phyloP scores from a whole-genome alignment of 2,797 vertebrate genomes.

The Neopelma chrysocephalum region DNA sequence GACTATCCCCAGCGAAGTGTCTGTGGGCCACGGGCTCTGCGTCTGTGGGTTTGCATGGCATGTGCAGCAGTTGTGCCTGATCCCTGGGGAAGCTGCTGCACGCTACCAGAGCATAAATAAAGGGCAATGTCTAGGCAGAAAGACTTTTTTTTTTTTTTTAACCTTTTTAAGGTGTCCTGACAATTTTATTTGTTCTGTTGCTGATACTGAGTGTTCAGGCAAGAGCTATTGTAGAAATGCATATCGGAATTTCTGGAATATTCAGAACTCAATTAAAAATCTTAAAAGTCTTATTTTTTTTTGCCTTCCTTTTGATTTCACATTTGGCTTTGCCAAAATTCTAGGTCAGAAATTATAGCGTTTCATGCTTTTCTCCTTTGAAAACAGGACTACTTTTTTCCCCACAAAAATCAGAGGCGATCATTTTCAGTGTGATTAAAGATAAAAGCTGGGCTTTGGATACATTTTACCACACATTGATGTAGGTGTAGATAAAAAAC shows the following conservation, averaged over 20 bases:
- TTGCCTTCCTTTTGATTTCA: neutral
- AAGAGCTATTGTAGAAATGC: neutral
- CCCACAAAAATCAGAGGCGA: neutral
- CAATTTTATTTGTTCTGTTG: neutral
- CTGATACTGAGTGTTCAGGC: neutral
- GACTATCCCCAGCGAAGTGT: accelerated
- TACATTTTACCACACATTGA: neutral
- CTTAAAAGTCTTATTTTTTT: neutral
- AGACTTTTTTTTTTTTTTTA: neutral
- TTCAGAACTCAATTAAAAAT: neutral
- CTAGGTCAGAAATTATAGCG: slow-evolving; percentile 11
- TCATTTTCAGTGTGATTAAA: neutral
- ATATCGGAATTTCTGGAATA: neutral
- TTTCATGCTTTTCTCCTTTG: slow-evolving; percentile 21
- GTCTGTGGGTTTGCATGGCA: neutral
- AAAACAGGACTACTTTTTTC: neutral
- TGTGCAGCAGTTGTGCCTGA: neutral
- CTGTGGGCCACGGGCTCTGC: neutral
- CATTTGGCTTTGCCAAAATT: slow-evolving; percentile 19
- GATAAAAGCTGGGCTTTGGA: slow-evolving; percentile 35
- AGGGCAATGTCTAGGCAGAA: neutral
- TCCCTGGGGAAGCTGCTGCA: neutral
- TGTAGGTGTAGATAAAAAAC: slow-evolving; percentile 60
- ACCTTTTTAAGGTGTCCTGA: neutral
- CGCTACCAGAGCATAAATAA: accelerated